Evolutionary conservation across 2,113 vertebrate genomes (phyloP).

Genomic region (Coptodon bakossiorum): DNA sequence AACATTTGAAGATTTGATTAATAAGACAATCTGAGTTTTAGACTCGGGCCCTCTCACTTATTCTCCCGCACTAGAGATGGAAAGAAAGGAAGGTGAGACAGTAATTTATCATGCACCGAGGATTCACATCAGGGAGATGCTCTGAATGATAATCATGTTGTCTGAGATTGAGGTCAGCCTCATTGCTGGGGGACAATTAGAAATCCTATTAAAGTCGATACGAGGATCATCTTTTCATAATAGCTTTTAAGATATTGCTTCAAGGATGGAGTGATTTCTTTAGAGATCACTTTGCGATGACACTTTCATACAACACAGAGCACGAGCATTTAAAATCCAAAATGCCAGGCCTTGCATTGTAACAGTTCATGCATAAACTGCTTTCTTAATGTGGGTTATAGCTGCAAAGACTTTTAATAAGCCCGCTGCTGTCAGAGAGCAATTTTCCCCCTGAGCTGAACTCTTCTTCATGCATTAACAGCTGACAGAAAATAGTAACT

Average conservation of each 20-base stretch:
- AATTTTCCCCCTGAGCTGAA: not conserved
- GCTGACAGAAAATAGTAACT: conserved; percentile 7
- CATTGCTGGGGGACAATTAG: conserved; percentile 7
- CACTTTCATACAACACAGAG: not conserved
- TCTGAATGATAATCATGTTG: conserved; percentile 31
- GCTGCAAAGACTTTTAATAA: conserved; percentile 18
- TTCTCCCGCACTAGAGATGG: not conserved
- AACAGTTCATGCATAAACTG: conserved; percentile 6
- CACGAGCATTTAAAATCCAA: conserved; percentile 1
- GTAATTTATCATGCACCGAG: not conserved
- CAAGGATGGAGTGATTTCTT: conserved; percentile 1
- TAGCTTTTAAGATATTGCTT: not conserved
- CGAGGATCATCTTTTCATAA: not conserved
- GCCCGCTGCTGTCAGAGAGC: not conserved
- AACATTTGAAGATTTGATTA: not conserved
- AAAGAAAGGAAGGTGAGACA: not conserved
- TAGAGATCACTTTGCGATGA: not conserved
- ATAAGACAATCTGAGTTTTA: not conserved
- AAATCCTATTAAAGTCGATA: conserved; percentile 12
- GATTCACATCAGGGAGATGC: not conserved
- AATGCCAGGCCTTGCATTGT: not conserved
- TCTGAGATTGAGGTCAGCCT: conserved; percentile 17
- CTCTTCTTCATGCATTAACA: not conserved
- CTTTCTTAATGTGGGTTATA: not conserved
- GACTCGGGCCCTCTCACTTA: not conserved